Conservation (phyloP, 1,140 invertebrate species). For the Dermatophagoides farinae region DNA sequence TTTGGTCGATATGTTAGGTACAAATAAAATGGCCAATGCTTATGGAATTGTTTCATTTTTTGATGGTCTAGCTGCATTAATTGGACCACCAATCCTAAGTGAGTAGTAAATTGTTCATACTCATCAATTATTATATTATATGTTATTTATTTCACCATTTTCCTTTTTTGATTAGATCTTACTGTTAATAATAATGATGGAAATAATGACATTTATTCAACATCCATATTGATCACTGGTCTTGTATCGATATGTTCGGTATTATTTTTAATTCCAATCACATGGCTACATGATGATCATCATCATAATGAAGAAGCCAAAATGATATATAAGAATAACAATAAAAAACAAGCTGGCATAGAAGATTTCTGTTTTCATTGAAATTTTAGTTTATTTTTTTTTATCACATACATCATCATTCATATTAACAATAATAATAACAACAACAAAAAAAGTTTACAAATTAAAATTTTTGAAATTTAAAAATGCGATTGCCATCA, state of each 20-base stretch:
- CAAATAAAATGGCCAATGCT: slow-evolving; percentile 71
- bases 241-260: background rate
- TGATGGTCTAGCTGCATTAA: slow-evolving; percentile 69
- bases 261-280: background rate
- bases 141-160: background rate
- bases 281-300: background rate
- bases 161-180: background rate
- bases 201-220: background rate
- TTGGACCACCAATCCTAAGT: slow-evolving; percentile 74
- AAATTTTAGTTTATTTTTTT: background rate
- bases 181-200: background rate
- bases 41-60: slow-evolving; percentile 76
- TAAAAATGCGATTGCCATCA: slow-evolving; percentile 1
- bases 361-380: background rate
- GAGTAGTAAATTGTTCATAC: slow-evolving; percentile 18
- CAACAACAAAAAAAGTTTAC: background rate
- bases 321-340: too few species aligned
- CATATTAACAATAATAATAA: too few species aligned
- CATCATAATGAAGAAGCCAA: background rate
- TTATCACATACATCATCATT: background rate
- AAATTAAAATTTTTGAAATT: background rate
- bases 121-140: background rate
- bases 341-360: background rate
- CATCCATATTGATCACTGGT: background rate
- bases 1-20: slow-evolving; percentile 58